phyloP scores from a whole-genome alignment of 2,113 vertebrate species.

The Neodontobutis hainanensis region DNA sequence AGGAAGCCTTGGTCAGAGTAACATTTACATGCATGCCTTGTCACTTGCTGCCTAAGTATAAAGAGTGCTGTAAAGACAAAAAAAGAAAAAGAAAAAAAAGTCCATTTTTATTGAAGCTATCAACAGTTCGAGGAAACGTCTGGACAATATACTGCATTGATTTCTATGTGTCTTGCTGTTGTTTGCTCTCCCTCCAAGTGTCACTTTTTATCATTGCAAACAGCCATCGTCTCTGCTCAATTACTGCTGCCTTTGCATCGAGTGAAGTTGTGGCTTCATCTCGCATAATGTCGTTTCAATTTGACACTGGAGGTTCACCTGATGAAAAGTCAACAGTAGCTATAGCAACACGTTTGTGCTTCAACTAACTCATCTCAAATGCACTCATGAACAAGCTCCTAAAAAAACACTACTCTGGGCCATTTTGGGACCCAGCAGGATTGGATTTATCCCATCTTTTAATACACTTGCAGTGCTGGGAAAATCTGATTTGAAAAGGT shows the following conservation, averaged over 20 bases:
- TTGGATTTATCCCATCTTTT: slow-evolving; percentile 17
- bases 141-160: slow-evolving; percentile 37
- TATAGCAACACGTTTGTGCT: neutral
- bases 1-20: slow-evolving; percentile 31
- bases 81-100: slow-evolving; percentile 53
- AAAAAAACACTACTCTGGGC: slow-evolving; percentile 28
- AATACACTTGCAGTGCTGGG: slow-evolving; percentile 1
- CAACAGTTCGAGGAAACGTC: slow-evolving; percentile 31
- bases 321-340: no score
- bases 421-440: slow-evolving; percentile 11
- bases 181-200: slow-evolving; percentile 31
- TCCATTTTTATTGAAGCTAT: slow-evolving; percentile 55
- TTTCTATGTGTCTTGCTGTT: slow-evolving; percentile 43
- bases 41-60: slow-evolving; percentile 39
- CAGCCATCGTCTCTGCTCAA: slow-evolving; percentile 13
- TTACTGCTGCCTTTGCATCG: slow-evolving; percentile 6
- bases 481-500: slow-evolving; percentile 1
- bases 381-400: slow-evolving; percentile 15
- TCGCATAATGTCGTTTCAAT: slow-evolving; percentile 10
- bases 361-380: slow-evolving; percentile 21
- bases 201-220: slow-evolving; percentile 60
- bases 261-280: slow-evolving; percentile 17
- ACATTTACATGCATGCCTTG: slow-evolving; percentile 55
- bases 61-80: slow-evolving; percentile 19
- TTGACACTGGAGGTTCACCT: neutral